phyloP scores from a whole-genome alignment of 2,797 vertebrate genomes.

The Simalia tracyae region DNA sequence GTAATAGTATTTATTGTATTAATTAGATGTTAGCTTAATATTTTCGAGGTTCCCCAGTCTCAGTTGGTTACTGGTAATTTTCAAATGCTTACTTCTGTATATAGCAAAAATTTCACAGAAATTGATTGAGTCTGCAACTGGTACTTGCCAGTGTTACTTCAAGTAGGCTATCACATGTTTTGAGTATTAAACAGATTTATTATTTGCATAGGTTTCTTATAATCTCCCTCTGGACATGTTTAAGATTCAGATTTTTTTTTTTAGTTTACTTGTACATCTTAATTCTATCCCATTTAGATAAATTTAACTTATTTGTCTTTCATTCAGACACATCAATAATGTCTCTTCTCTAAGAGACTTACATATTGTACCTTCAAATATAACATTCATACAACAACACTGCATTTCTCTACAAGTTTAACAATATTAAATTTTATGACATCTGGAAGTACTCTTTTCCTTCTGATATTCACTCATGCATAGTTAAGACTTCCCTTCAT shows the following conservation, averaged over 20 bases:
- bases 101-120: not conserved
- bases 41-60: not conserved
- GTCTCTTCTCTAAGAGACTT: not conserved
- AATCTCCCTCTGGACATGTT: not conserved
- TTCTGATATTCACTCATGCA: not conserved
- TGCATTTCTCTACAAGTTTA: not conserved
- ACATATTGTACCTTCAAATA: not conserved
- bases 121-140: not conserved
- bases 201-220: not conserved
- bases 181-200: not conserved
- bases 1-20: not conserved
- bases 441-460: not conserved
- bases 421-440: not conserved
- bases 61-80: not conserved
- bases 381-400: not conserved
- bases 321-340: not conserved
- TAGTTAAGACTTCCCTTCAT: not conserved
- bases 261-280: not conserved
- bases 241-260: not conserved
- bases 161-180: not conserved
- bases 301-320: not conserved
- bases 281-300: not conserved
- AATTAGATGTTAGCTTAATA: not conserved
- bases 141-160: not conserved
- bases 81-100: not conserved